Evolutionary conservation across 2,113 vertebrate species (phyloP).

Genomic region (Ondatra zibethicus): DNA sequence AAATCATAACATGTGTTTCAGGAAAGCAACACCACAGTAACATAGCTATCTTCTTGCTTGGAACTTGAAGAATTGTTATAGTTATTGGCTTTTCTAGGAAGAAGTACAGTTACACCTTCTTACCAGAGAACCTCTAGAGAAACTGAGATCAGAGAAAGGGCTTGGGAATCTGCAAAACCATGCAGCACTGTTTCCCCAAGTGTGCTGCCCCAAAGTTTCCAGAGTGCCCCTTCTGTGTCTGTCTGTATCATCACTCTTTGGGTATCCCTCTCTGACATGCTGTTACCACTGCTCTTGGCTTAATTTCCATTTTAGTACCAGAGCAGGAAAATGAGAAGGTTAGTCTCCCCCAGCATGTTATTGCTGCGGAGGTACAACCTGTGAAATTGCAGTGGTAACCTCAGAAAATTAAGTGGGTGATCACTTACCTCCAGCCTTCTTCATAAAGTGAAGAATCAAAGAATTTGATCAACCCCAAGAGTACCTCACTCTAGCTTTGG

Average conservation of each 20-base stretch:
- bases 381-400: neutral
- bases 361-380: neutral
- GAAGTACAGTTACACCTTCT: neutral
- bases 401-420: neutral
- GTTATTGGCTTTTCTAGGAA: neutral
- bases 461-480: neutral
- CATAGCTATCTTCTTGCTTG: neutral
- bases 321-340: neutral
- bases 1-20: neutral
- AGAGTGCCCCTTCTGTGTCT: neutral
- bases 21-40: neutral
- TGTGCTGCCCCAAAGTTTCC: neutral
- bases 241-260: neutral
- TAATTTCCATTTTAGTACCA: neutral
- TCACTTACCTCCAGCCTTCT: neutral
- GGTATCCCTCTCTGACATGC: neutral
- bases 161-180: no score
- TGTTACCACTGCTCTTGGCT: neutral
- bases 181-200: neutral
- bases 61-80: neutral
- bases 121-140: neutral
- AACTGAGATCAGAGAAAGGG: neutral
- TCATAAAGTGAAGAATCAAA: neutral
- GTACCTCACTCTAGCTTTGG: neutral
- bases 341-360: neutral